Evolutionary conservation across 2,797 vertebrate species (phyloP), one percentile per base, ranked within the genome.

Genomic region (Chiroxiphia lanceolata): DNA sequence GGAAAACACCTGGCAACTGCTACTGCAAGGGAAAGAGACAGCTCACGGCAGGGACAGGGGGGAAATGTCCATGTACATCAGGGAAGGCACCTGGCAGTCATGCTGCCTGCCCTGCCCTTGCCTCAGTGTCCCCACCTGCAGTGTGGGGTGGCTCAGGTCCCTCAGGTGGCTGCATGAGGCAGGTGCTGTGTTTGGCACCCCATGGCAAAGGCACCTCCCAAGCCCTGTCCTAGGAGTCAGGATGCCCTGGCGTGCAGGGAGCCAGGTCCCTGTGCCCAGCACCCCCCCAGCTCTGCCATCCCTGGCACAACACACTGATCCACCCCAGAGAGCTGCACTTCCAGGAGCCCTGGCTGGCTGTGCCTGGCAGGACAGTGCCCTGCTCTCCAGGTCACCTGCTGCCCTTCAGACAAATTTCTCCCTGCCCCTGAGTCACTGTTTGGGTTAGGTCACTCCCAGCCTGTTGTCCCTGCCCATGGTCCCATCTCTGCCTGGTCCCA

Each of bases 231-330:
- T 10, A n/a, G 51, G 5, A 45, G 26, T 22, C 54, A 5, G 3
- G 0, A 9, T 29, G 57, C 23, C 26, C 19, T 10, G 11, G 26
- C 0, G 0, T 6, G 26, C 42, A 10, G 0, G 0, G 53, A 87
- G n/a, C n/a, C 45, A 9, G 33, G 33, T 18, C 33, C 8, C 25
- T 8, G 25, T 57, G 25, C 60, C 50, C 71, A 61, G 63, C 4
- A 0, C 50, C 38, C 6, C 22, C 50, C 81, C 50, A 42, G 26
- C 67, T 47, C 48, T 3, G 18, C 54, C 33, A 33, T 13, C 45
- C 64, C 22, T 29, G 19, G 36, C 68, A 10, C 22, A 1, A 4
- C 4, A 3, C 0, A 0, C 27, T 2, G 1, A 10, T 15, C 36
- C 15, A 2, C 27, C 61, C 50, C 61, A 2, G 48, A 8, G 9